A percentile compares a stretch with the other conserved stretches of the same genome.
Conservation (phyloP, 2,888 invertebrate genomes). For the Drosophila mulleri region DNA sequence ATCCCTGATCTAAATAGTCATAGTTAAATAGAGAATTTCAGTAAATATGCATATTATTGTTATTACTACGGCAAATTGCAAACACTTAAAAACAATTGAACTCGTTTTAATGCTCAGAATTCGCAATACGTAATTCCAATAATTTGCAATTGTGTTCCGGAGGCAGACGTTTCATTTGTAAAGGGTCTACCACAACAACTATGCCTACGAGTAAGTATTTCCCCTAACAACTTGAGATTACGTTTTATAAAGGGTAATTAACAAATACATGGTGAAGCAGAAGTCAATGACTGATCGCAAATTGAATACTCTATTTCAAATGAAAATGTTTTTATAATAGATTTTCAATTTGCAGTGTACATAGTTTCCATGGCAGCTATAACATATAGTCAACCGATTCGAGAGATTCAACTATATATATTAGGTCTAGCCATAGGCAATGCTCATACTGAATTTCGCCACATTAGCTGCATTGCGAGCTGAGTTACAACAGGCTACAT, state of each 20-base stretch:
- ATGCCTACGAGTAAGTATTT: constrained; percentile 9
- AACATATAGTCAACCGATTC: no score
- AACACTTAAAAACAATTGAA: constrained; percentile 30
- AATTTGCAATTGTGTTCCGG: constrained; percentile 32
- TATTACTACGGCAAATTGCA: background rate
- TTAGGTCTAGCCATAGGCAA: background rate
- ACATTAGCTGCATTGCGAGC: background rate
- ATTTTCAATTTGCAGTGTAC: background rate
- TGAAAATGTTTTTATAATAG: background rate
- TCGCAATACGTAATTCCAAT: constrained; percentile 36
- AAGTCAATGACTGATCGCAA: background rate
- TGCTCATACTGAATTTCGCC: background rate
- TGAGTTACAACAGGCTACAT: background rate
- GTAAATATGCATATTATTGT: background rate
- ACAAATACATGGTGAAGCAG: constrained; percentile 22
- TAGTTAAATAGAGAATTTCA: constrained; percentile 3
- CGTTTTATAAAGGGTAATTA: constrained; percentile 42
- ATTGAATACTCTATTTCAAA: background rate
- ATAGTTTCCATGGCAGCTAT: background rate
- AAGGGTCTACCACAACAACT: constrained; percentile 22
- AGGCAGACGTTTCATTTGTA: constrained; percentile 19
- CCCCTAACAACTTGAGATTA: constrained; percentile 15
- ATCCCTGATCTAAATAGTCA: background rate
- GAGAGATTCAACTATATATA: background rate
- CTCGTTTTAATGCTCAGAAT: constrained; percentile 23